A percentile compares a stretch with the other conserved stretches of the same genome.
These are phyloP conservation scores for Ditylenchus weischeri DNA, from an alignment of 2,888 invertebrate species.

Conservation along the genomic window DNA sequence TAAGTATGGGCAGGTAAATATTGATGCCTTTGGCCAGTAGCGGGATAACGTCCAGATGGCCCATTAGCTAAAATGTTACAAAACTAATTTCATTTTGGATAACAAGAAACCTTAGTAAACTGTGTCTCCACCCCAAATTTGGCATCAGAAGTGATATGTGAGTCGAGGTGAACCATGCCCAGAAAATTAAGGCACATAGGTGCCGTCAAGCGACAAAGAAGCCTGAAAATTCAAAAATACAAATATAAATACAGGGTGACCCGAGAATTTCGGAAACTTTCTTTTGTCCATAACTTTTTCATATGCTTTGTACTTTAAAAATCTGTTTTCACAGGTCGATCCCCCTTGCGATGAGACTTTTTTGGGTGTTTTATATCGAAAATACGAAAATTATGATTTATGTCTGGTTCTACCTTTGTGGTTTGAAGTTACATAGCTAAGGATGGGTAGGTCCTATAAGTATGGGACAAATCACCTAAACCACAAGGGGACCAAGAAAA, in stretches of 20 bases:
- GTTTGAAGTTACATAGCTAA: too few relatives aligned
- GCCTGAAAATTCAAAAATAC: constrained; percentile 36
- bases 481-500: constrained; percentile 11
- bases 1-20: constrained; percentile 96
- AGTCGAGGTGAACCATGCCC: constrained; percentile 95
- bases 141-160: constrained; percentile 61
- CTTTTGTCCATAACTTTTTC: too few relatives aligned
- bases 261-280: too few relatives aligned
- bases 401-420: too few relatives aligned
- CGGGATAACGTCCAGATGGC: constrained; percentile 95
- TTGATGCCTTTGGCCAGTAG: constrained; percentile 97
- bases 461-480: too few relatives aligned
- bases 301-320: too few relatives aligned
- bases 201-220: constrained; percentile 82
- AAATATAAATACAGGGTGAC: not conserved
- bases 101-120: constrained; percentile 73
- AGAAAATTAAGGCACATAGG: constrained; percentile 97
- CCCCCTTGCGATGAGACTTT: too few relatives aligned
- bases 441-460: too few relatives aligned
- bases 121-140: constrained; percentile 70
- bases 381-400: too few relatives aligned
- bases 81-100: constrained; percentile 10
- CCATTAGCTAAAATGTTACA: constrained; percentile 73
- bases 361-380: too few relatives aligned
- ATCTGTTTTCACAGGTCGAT: too few relatives aligned